Conservation (phyloP, 1,140 invertebrate genomes). For the Drosophila parvula region DNA sequence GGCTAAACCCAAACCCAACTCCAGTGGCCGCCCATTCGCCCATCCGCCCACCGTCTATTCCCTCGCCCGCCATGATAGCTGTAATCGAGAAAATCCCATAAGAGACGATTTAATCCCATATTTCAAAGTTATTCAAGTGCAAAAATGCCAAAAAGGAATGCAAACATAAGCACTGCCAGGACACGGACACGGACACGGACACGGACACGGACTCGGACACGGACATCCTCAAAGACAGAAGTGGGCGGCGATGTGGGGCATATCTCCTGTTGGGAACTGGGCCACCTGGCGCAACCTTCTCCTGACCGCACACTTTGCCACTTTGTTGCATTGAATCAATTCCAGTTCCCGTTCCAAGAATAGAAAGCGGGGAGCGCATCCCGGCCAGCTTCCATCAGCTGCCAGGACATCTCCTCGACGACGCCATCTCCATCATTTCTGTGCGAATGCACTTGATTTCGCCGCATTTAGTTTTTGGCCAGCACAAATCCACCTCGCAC, state of each 20-base stretch:
- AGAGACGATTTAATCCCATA: constrained; percentile 83
- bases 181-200: constrained; percentile 43
- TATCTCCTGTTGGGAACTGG: constrained; percentile 59
- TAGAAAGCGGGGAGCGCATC: background rate
- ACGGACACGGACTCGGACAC: constrained; percentile 33
- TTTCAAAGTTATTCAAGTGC: constrained; percentile 83
- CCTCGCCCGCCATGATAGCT: constrained; percentile 71
- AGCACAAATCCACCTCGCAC: background rate
- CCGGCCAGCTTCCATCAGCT: constrained; percentile 20
- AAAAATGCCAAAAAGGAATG: constrained; percentile 83
- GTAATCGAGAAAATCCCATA: constrained; percentile 82
- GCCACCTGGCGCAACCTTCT: constrained; percentile 65
- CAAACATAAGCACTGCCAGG: constrained; percentile 80
- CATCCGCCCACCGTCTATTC: constrained; percentile 11
- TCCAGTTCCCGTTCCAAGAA: constrained; percentile 5
- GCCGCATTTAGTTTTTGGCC: constrained; percentile 43
- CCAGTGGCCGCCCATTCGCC: background rate
- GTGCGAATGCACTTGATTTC: constrained; percentile 44
- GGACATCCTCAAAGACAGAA: constrained; percentile 41
- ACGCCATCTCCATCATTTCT: constrained; percentile 29
- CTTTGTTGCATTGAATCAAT: constrained; percentile 66
- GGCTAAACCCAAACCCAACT: constrained; percentile 5
- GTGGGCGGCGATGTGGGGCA: background rate
- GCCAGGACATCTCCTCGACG: background rate
- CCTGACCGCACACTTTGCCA: constrained; percentile 59